A percentile compares a stretch with the other conserved stretches of the same genome.
These are phyloP conservation scores for Catajapyx aquilonaris DNA, from an alignment of 1,140 invertebrate genomes.

Conservation along the genomic window DNA sequence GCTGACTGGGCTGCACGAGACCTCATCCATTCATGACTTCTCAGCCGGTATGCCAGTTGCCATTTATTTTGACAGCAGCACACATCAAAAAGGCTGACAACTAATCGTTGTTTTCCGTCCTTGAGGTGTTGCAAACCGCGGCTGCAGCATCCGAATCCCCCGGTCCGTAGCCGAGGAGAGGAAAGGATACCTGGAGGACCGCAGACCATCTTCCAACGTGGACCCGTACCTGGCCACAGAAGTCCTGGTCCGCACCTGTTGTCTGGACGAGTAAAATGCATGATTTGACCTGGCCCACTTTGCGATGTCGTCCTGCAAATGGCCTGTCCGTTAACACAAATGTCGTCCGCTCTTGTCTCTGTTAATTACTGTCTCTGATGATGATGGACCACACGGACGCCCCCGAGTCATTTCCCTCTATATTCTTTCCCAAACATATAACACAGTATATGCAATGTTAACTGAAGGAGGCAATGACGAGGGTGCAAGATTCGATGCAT, in stretches of 20 bases:
- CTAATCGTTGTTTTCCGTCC: conserved; percentile 1
- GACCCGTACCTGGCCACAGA: conserved; percentile 67
- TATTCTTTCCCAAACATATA: too few relatives aligned
- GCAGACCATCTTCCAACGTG: conserved; percentile 80
- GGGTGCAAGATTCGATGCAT: too few relatives aligned
- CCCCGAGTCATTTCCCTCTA: too few relatives aligned
- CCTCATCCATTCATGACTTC: conserved; percentile 69
- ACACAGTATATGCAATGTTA: too few relatives aligned
- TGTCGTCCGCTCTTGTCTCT: too few relatives aligned
- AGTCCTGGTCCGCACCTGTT: conserved; percentile 46
- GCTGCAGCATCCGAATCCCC: conserved; percentile 60
- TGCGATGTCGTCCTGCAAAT: too few relatives aligned
- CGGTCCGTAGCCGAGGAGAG: conserved; percentile 62
- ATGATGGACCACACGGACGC: too few relatives aligned
- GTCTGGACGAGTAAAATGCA: conserved; percentile 39
- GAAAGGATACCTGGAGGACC: conserved; percentile 81
- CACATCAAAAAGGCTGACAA: too few relatives aligned
- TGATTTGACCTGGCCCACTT: too few relatives aligned
- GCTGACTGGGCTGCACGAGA: conserved; percentile 70
- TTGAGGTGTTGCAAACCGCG: conserved; percentile 54
- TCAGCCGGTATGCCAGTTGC: conserved; percentile 27
- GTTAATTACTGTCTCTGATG: too few relatives aligned
- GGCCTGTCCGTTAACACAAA: too few relatives aligned
- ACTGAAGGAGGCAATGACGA: too few relatives aligned
- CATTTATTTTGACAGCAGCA: conserved; percentile 4